Evolutionary conservation across 1,140 invertebrate species (phyloP).

Genomic region (Schlechtendalia chinensis): DNA sequence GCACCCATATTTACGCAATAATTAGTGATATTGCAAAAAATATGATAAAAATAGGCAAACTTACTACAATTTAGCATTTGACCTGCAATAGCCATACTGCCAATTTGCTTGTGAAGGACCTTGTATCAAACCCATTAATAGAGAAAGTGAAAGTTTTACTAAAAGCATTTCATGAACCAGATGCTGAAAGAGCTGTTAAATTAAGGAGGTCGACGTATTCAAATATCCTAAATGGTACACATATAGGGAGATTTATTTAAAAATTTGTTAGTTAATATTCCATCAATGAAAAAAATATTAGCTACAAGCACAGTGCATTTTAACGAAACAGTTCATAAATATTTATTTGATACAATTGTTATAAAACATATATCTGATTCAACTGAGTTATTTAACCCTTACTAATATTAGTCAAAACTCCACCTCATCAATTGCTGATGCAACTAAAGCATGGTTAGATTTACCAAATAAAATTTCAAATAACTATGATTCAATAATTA

Average conservation of each 20-base stretch:
- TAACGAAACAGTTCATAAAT: slow-evolving; percentile 4
- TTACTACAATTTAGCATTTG: slow-evolving; percentile 25
- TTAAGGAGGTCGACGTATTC: slow-evolving; percentile 17
- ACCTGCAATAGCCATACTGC: slow-evolving; percentile 34
- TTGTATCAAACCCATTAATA: slow-evolving; percentile 15
- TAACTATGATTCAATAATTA: not conserved
- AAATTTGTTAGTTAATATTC: not conserved
- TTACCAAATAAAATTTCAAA: not conserved
- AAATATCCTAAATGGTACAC: slow-evolving; percentile 12
- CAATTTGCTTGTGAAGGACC: slow-evolving; percentile 31
- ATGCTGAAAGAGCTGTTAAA: slow-evolving; percentile 19
- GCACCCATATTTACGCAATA: slow-evolving; percentile 21
- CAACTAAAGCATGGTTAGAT: slow-evolving; percentile 16
- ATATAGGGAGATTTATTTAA: slow-evolving; percentile 29
- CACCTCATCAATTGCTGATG: slow-evolving; percentile 6
- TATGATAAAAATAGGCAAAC: slow-evolving; percentile 33
- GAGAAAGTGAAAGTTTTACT: not conserved
- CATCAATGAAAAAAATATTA: slow-evolving; percentile 29
- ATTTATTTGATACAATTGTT: slow-evolving; percentile 16
- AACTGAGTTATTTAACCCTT: slow-evolving; percentile 28
- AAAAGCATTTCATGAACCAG: slow-evolving; percentile 36
- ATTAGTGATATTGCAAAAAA: slow-evolving; percentile 18
- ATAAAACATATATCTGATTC: slow-evolving; percentile 11
- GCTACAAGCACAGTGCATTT: not conserved
- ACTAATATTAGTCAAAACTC: slow-evolving; percentile 16